These are phyloP conservation scores for Montipora sp. DNA, from an alignment of 64 coral and sea anemone genomes.

Conservation along the genomic window DNA sequence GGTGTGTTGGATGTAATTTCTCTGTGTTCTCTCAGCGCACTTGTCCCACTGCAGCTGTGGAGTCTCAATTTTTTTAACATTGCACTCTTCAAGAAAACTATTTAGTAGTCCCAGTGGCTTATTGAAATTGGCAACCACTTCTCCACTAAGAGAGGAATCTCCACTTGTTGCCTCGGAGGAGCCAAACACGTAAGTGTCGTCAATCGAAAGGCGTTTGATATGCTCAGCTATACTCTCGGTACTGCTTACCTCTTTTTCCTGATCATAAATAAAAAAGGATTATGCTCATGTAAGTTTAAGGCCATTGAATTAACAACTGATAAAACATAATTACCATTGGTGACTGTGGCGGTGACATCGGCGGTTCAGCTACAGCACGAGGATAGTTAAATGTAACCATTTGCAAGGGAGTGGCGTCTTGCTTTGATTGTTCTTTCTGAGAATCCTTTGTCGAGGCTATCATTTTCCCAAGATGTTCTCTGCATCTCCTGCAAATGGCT, in stretches of 20 bases:
- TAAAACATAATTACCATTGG: not conserved
- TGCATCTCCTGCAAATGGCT: slow-evolving; percentile 5
- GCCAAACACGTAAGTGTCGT: not conserved
- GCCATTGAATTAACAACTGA: not conserved
- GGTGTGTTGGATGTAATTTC: slow-evolving; percentile 34
- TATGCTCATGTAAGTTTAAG: no score
- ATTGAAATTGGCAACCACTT: slow-evolving; percentile 17
- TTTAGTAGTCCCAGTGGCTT: slow-evolving; percentile 33
- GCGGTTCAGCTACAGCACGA: not conserved
- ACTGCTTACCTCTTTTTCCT: slow-evolving; percentile 8
- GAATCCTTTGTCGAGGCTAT: not conserved
- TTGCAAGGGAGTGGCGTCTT: not conserved
- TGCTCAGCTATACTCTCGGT: not conserved
- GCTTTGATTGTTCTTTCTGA: not conserved
- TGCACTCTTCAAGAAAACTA: slow-evolving; percentile 22
- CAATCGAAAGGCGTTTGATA: slow-evolving; percentile 12
- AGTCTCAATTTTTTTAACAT: not conserved
- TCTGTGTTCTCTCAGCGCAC: slow-evolving; percentile 9
- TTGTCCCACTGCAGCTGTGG: slow-evolving; percentile 24
- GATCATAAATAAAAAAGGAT: not conserved
- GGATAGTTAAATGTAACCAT: not conserved
- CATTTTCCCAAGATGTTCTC: not conserved
- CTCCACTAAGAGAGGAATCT: slow-evolving; percentile 18
- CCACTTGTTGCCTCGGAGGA: slow-evolving; percentile 43
- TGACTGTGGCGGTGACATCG: not conserved